A percentile compares a stretch with the other conserved stretches of the same genome.
Conservation (phyloP, 2,888 invertebrate species). For the Tetheella fluctuosa region DNA sequence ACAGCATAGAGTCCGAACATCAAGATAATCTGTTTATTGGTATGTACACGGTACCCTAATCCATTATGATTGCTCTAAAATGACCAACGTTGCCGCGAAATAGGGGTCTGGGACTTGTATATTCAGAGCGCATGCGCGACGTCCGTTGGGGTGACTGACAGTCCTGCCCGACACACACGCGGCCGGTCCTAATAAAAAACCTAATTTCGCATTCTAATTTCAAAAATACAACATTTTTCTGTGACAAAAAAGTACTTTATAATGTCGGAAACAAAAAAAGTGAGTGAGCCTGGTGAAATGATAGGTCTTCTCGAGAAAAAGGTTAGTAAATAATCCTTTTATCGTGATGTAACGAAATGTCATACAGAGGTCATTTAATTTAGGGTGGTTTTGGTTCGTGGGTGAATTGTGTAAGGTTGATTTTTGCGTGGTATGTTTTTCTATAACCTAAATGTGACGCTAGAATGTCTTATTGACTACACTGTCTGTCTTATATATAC, state of each 20-base stretch:
- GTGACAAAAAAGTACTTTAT: constrained; percentile 26
- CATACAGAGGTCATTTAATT: constrained; percentile 63
- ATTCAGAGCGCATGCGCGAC: constrained; percentile 53
- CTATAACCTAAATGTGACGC: background rate
- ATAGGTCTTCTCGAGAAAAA: constrained; percentile 72
- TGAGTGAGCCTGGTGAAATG: constrained; percentile 59
- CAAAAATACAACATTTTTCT: constrained; percentile 25
- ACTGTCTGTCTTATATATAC: no score
- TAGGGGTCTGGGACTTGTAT: constrained; percentile 50
- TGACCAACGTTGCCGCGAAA: constrained; percentile 34
- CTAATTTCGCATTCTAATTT: constrained; percentile 31
- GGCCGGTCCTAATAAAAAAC: constrained; percentile 25
- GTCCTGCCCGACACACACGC: constrained; percentile 36
- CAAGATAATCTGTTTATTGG: constrained; percentile 11
- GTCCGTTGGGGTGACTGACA: constrained; percentile 48
- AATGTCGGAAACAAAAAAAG: constrained; percentile 59
- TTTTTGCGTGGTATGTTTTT: constrained; percentile 32
- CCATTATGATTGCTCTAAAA: constrained; percentile 20
- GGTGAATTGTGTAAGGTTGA: constrained; percentile 26
- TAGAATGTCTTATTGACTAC: no score
- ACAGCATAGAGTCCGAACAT: background rate
- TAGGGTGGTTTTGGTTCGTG: constrained; percentile 35
- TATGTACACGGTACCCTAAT: constrained; percentile 16
- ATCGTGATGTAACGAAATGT: constrained; percentile 48
- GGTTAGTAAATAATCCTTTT: constrained; percentile 54